A percentile compares a stretch with the other conserved stretches of the same genome.
phyloP scores from a whole-genome alignment of 2,113 vertebrate species.

The Chaetodon auriga region DNA sequence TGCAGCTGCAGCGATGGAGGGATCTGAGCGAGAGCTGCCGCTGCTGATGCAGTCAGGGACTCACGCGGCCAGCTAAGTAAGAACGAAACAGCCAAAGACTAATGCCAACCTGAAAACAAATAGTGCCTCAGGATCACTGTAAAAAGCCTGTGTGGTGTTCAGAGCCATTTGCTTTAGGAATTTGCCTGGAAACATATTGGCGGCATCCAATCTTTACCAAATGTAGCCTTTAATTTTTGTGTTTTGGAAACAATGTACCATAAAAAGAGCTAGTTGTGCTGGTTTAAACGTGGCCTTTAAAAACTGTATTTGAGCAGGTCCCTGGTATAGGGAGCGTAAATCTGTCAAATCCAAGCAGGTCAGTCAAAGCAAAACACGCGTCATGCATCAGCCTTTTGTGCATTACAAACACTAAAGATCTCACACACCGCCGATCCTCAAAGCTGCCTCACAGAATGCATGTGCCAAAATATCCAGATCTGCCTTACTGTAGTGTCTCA shows the following conservation, averaged over 20 bases:
- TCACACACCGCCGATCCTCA: conserved; percentile 21
- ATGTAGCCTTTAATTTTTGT: conserved; percentile 41
- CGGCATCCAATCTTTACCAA: conserved; percentile 43
- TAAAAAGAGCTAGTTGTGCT: conserved; percentile 59
- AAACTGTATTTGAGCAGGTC: conserved; percentile 12
- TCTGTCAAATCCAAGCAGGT: conserved; percentile 55
- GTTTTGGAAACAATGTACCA: conserved; percentile 42
- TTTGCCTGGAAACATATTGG: conserved; percentile 57
- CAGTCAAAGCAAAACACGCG: conserved; percentile 13
- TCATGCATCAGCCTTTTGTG: conserved; percentile 11
- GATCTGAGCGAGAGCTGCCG: conserved; percentile 52
- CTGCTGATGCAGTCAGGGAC: conserved; percentile 71
- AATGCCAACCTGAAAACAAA: conserved; percentile 70
- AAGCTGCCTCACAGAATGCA: conserved; percentile 60
- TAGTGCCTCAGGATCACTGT: conserved; percentile 79
- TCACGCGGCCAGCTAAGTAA: conserved; percentile 78
- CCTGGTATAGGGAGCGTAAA: conserved; percentile 33
- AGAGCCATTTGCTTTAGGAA: conserved; percentile 57
- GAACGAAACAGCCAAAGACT: conserved; percentile 77
- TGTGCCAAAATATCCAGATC: conserved; percentile 66
- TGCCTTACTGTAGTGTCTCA: conserved; percentile 65
- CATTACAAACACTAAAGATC: conserved; percentile 11
- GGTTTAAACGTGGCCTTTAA: conserved; percentile 47
- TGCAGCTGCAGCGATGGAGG: conserved; percentile 47
- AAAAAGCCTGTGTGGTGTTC: conserved; percentile 70